These are phyloP conservation scores for Ceratina australensis DNA, from an alignment of 1,140 invertebrate species.

Conservation along the genomic window DNA sequence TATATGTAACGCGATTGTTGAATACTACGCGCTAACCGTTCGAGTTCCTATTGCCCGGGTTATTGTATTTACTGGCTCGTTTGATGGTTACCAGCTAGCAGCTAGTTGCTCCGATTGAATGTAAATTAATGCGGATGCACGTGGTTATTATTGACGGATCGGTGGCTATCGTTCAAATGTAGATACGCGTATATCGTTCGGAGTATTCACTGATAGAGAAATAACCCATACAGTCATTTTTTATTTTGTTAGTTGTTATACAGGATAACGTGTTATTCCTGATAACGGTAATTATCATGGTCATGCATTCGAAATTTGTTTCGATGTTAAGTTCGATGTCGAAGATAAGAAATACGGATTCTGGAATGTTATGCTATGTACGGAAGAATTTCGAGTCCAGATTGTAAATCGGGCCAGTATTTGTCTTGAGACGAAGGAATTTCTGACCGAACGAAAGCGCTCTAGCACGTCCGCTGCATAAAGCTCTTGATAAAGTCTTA, in stretches of 20 bases:
- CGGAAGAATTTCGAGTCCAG: constrained; percentile 42
- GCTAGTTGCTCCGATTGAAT: not conserved
- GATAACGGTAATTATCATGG: too few relatives aligned
- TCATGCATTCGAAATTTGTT: too few relatives aligned
- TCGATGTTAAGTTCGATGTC: too few relatives aligned
- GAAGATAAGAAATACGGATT: not conserved
- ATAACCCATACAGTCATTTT: not conserved
- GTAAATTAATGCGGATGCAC: not conserved
- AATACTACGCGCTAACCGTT: not conserved
- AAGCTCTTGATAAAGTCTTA: constrained; percentile 29
- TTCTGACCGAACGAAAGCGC: constrained; percentile 31
- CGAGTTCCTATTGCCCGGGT: too few relatives aligned
- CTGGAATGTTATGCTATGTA: constrained; percentile 20
- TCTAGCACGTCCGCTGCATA: constrained; percentile 17
- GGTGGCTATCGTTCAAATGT: not conserved
- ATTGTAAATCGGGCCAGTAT: constrained; percentile 30
- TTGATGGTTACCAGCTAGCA: too few relatives aligned
- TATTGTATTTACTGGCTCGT: not conserved
- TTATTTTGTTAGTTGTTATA: too few relatives aligned
- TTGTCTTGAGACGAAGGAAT: constrained; percentile 51
- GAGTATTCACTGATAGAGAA: not conserved
- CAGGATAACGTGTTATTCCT: too few relatives aligned
- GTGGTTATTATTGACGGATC: not conserved
- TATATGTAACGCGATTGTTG: not conserved
- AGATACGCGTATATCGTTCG: not conserved